phyloP scores from a whole-genome alignment of 1,140 invertebrate species.

The Condylostylus longicornis region DNA sequence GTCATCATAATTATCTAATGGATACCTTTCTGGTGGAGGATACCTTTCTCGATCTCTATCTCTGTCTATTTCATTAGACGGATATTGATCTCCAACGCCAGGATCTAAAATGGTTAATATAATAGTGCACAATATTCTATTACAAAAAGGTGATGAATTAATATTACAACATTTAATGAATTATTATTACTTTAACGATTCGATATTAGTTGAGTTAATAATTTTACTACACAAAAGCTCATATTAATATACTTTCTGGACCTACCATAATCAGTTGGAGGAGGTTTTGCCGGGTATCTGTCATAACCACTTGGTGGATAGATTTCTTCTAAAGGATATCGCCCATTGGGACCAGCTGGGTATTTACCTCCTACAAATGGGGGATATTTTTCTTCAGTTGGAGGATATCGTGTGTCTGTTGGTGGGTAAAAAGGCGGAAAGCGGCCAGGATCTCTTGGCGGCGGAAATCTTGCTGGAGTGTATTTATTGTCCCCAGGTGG shows the following conservation, averaged over 20 bases:
- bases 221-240: too few species aligned
- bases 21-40: conserved; percentile 10
- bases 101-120: too few species aligned
- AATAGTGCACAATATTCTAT: too few species aligned
- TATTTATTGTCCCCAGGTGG: conserved; percentile 30
- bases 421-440: conserved; percentile 30
- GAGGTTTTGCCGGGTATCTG: conserved; percentile 5
- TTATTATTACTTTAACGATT: too few species aligned
- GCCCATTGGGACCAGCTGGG: conserved; percentile 24
- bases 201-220: too few species aligned
- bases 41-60: conserved; percentile 23
- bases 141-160: not conserved
- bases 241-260: too few species aligned
- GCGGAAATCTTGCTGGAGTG: conserved; percentile 20
- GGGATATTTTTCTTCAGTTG: conserved; percentile 17
- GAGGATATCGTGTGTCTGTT: conserved; percentile 22
- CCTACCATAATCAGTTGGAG: not conserved
- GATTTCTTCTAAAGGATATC: conserved; percentile 19
- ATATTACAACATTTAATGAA: too few species aligned
- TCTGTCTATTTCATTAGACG: conserved; percentile 12
- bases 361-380: conserved; percentile 18
- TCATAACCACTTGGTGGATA: conserved; percentile 12
- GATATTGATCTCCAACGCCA: conserved; percentile 9
- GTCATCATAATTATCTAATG: conserved; percentile 5
- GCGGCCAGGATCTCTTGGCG: conserved; percentile 15